Evolutionary conservation across 2,888 invertebrate species (phyloP).

Genomic region (Cylindroiulus punctatus): DNA sequence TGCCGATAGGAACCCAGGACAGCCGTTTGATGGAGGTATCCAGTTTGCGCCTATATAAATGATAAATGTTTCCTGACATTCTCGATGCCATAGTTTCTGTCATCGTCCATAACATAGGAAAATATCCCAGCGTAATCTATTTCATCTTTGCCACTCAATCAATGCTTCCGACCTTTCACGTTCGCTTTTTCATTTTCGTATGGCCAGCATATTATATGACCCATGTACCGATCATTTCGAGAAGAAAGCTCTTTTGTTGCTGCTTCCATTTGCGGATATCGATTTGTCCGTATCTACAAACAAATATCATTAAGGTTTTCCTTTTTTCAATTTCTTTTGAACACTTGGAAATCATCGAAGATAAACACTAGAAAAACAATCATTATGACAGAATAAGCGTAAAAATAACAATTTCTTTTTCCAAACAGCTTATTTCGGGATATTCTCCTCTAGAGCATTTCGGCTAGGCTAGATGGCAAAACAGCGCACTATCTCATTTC

Average conservation of each 20-base stretch:
- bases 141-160: conserved; percentile 42
- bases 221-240: conserved; percentile 24
- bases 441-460: not conserved
- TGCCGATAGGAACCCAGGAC: not conserved
- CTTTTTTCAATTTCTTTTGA: conserved; percentile 32
- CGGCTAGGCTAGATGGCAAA: not conserved
- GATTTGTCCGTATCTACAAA: conserved; percentile 38
- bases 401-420: conserved; percentile 13
- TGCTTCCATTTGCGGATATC: conserved; percentile 25
- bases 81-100: not conserved
- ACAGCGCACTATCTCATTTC: not conserved
- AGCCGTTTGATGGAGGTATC: not conserved
- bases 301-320: conserved; percentile 38
- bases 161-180: conserved; percentile 29
- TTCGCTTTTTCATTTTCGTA: conserved; percentile 13
- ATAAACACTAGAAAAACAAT: conserved; percentile 19
- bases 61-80: conserved; percentile 15
- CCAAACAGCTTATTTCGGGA: not conserved
- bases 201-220: conserved; percentile 22
- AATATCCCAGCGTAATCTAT: conserved; percentile 13
- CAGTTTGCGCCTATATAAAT: not conserved
- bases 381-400: conserved; percentile 42
- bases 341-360: conserved; percentile 31
- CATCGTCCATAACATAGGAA: not conserved
- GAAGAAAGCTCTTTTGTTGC: conserved; percentile 29